These are phyloP conservation scores for Timandra comae DNA, from an alignment of 2,888 invertebrate species.

Conservation along the genomic window DNA sequence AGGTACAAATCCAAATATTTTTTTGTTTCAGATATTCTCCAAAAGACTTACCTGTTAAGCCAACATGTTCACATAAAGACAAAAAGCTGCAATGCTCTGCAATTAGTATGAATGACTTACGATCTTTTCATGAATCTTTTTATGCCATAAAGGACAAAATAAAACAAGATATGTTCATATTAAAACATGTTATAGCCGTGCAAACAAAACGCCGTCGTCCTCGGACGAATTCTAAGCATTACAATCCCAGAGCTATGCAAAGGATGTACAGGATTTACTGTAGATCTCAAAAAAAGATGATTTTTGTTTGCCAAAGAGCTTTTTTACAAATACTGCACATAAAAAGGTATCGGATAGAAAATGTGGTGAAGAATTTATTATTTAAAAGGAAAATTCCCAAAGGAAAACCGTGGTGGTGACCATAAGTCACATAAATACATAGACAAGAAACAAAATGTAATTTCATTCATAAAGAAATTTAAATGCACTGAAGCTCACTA, in stretches of 20 bases:
- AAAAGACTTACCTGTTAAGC: constrained; percentile 5
- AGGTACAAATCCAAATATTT: no score
- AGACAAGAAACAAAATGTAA: constrained; percentile 1
- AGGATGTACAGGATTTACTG: constrained; percentile 4
- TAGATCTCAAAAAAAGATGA: constrained; percentile 2
- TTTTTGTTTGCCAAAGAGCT: constrained; percentile 5
- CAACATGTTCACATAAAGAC: constrained; percentile 9
- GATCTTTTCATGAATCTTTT: constrained; percentile 7
- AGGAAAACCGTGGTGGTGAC: constrained; percentile 10
- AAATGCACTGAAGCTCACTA: constrained; percentile 9
- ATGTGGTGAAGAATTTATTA: constrained; percentile 5
- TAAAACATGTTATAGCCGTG: constrained; percentile 5
- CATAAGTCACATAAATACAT: constrained; percentile 5
- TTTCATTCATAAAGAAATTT: constrained; percentile 5
- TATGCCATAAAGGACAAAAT: constrained; percentile 8
- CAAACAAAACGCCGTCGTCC: constrained; percentile 4
- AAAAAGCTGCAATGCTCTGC: constrained; percentile 11
- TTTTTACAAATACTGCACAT: constrained; percentile 5
- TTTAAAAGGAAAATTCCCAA: constrained; percentile 1
- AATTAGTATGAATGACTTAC: constrained; percentile 7
- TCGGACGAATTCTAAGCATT: not conserved
- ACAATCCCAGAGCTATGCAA: no score
- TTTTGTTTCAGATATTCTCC: constrained; percentile 4
- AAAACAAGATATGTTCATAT: constrained; percentile 10
- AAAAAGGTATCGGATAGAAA: constrained; percentile 4